These are phyloP conservation scores for Calliphora vicina DNA, from an alignment of 1,140 invertebrate genomes.

Conservation along the genomic window DNA sequence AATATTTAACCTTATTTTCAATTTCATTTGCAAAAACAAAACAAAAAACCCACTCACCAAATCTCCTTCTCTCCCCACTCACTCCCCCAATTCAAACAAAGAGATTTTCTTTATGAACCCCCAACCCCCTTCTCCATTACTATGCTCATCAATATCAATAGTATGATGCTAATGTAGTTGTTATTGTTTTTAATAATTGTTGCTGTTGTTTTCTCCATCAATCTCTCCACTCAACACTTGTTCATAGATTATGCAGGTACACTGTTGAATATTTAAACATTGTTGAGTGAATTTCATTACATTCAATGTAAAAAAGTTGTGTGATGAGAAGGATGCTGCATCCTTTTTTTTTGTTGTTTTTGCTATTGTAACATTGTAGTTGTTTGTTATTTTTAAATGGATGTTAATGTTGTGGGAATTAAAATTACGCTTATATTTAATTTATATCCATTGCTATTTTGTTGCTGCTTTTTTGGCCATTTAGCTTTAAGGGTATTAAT, in stretches of 20 bases:
- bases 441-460: neutral
- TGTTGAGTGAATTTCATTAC: neutral
- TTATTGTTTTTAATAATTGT: neutral
- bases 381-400: neutral
- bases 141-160: neutral
- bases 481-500: neutral
- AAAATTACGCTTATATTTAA: conserved; percentile 11
- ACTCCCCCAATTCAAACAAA: neutral
- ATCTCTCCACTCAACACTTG: conserved; percentile 52
- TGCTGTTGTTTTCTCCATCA: neutral
- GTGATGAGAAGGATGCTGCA: neutral
- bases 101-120: neutral
- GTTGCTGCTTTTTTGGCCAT: neutral
- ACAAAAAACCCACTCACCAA: neutral
- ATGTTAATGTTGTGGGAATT: conserved; percentile 8
- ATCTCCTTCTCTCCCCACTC: neutral
- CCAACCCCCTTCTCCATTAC: neutral
- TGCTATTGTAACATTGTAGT: too few species aligned
- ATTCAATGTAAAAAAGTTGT: neutral
- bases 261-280: conserved; percentile 39
- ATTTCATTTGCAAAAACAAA: neutral
- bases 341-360: too few species aligned
- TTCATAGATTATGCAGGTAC: conserved; percentile 62
- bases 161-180: neutral
- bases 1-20: neutral